Conservation (phyloP, 2,888 invertebrate species). For the Drosophila formosana region DNA sequence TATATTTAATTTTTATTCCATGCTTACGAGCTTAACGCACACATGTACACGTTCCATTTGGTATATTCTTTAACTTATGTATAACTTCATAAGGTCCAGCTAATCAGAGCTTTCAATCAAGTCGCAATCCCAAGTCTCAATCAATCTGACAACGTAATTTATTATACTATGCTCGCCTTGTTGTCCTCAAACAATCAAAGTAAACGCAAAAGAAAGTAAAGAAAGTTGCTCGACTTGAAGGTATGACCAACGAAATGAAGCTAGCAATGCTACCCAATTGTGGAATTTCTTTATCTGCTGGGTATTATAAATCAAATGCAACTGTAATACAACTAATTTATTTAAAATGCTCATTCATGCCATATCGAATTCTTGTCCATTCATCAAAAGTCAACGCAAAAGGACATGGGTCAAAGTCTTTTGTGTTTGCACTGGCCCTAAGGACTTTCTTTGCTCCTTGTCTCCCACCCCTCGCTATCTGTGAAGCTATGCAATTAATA, state of each 20-base stretch:
- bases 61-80: conserved; percentile 55
- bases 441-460: conserved; percentile 32
- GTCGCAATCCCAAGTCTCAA: conserved; percentile 35
- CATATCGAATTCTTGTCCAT: conserved; percentile 75
- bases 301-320: conserved; percentile 41
- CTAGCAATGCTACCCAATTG: not conserved
- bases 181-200: conserved; percentile 11
- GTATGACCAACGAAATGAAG: not conserved
- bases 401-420: conserved; percentile 75
- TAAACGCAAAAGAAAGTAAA: not conserved
- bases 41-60: conserved; percentile 1
- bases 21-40: conserved; percentile 6
- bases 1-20: conserved; percentile 34
- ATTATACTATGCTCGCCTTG: conserved; percentile 30
- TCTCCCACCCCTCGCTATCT: conserved; percentile 20
- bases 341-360: conserved; percentile 80
- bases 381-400: conserved; percentile 76
- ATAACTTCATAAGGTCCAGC: conserved; percentile 31
- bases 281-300: not conserved
- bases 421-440: conserved; percentile 59
- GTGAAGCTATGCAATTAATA: conserved; percentile 73
- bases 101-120: conserved; percentile 64
- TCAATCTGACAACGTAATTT: conserved; percentile 67
- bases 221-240: not conserved
- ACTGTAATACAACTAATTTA: conserved; percentile 76